Base-by-base conservation (phyloP, 2,113 vertebrate genomes). In the Mus spicilegus region DNA sequence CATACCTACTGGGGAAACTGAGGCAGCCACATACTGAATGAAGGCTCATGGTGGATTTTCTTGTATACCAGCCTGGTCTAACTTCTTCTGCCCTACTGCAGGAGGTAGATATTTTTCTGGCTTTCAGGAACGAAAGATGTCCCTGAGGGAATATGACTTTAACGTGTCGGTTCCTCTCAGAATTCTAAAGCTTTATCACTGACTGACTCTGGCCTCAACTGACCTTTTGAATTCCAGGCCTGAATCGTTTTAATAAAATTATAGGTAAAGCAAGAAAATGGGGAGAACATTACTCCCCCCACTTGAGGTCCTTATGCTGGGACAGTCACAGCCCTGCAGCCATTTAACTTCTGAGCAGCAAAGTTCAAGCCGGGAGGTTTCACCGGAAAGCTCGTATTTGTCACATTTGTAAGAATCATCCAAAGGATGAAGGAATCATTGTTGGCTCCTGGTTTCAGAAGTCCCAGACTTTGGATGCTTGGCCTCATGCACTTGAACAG, bases 211-310 rank as follows among this genome's bases (percentile, higher is more conserved):
- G 22, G 33, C 51, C 39, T 46, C 6, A 22, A 80, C 20, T 86
- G 24, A 10, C 49, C 42, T 85, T 80, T 70, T 49, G 14, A 90
- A 91, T 87, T 87, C 81, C 49, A 61, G 36, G 14, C 75, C 54
- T 87, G 49, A 92, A 92, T 85, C 33, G n/a, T 46, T 77, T 39
- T 77, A 72, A 94, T 28, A 51, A 80, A 85, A 95, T 84, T 36
- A 42, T 16, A 56, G 39, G 13, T 28, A 70, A 76, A 77, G 26
- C 75, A 30, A 26, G 58, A 39, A 69, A 36, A 67, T 70, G n/a
- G 94, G 61, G 39, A 19, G 61, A 76, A 49, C 0, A 7, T 91
- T 70, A 39, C 69, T 77, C 42, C 72, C 49, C 49, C 49, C 5
- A 6, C 78, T 49, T 24, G n/a, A 78, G 28, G 63, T 22, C 20